These are phyloP conservation scores for Rhamnusium bicolor DNA, from an alignment of 2,888 invertebrate species.

Conservation along the genomic window DNA sequence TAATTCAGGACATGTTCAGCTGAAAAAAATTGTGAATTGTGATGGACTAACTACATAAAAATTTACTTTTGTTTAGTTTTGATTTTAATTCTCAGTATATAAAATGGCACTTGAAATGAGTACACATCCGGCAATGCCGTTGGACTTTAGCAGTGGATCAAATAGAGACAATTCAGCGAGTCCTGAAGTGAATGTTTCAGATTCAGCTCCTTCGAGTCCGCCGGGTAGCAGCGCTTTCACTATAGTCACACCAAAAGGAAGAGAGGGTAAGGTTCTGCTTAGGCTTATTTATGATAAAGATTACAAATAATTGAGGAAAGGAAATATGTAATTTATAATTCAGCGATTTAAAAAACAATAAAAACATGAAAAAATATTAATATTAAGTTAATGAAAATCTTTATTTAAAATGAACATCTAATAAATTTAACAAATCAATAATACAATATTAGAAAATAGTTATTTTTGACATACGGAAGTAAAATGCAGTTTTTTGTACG, in stretches of 20 bases:
- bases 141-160: conserved; percentile 76
- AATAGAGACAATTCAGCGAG: conserved; percentile 65
- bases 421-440: no score
- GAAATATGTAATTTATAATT: no score
- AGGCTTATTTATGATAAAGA: not conserved
- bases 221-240: conserved; percentile 76
- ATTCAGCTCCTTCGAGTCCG: conserved; percentile 65
- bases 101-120: conserved; percentile 76
- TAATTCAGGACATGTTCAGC: not conserved
- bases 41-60: not conserved
- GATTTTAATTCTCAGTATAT: conserved; percentile 2
- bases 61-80: not conserved
- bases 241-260: conserved; percentile 80
- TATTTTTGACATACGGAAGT: no score
- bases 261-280: conserved; percentile 50
- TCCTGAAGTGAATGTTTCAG: conserved; percentile 65
- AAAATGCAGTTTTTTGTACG: no score
- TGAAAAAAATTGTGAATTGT: conserved; percentile 17
- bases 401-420: no score
- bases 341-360: no score
- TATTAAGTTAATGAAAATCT: no score
- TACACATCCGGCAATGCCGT: conserved; percentile 75
- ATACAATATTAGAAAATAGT: no score
- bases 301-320: not conserved
- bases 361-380: no score